Base-by-base conservation (phyloP, 2,888 invertebrate genomes). In the Tetragnatha montana region DNA sequence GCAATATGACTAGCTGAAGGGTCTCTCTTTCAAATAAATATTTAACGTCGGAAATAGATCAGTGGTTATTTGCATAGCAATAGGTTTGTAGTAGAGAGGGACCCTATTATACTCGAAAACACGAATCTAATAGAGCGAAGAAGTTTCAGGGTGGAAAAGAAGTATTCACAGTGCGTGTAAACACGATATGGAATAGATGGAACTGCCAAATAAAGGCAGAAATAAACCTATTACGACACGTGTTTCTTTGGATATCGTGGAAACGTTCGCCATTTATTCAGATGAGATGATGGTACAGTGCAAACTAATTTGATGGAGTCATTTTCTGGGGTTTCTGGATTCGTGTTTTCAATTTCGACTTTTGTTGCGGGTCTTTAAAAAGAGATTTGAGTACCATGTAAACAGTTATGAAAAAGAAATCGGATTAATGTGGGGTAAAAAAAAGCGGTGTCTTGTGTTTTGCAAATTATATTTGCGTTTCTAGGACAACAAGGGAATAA, bases 61-160 rank as follows among this genome's bases (percentile, higher is more conserved):
- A 71, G 75, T 71, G 74, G 83, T 71, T 88, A 88, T 88, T 88
- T 88, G 88, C 83, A 79, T 88, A 79, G 83, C 79, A 80, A 69
- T 78, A 12, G 83, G 83, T 51, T 83, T 68, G 69, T 21, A 35
- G n/a, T n/a, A 81, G 49, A 69, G 70, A 73, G 49, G 51, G 35
- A 50, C 71, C 68, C 79, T 78, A 83, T 88, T 88, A 83, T 88
- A 51, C 82, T 8, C 12, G 51, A 60, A 35, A 60, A 81, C 35
- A 69, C 80, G 49, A 47, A 68, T 68, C 51, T 51, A 74, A 35
- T 69, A 47, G 19, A 70, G 68, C 74, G 68, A 70, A 83, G 17
- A 35, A 60, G 19, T 47, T n/a, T 69, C 47, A 47, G 49, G n/a
- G 19, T n/a, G 22, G 70, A n/a, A 10, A 60, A 80, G 47, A 79